Conservation (phyloP, 1,140 invertebrate species). For the Anthonomus grandis region DNA sequence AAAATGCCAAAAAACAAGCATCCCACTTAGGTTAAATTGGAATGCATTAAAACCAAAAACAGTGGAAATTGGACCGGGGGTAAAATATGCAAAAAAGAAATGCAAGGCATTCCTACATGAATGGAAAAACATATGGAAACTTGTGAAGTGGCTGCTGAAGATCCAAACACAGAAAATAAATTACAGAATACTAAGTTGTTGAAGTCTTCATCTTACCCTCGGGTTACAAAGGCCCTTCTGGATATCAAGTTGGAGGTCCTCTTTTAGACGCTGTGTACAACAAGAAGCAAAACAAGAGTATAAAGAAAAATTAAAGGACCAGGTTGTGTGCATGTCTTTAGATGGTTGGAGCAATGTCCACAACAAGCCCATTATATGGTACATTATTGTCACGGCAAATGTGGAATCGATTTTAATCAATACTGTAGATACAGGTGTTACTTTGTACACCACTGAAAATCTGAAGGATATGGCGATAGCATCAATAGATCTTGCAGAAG, state of each 20-base stretch:
- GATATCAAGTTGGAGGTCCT: too few species aligned
- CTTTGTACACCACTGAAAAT: not conserved
- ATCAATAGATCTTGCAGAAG: not conserved
- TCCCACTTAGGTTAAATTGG: not conserved
- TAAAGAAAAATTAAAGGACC: too few species aligned
- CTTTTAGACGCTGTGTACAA: too few species aligned
- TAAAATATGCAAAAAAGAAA: not conserved
- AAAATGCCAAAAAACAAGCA: too few species aligned
- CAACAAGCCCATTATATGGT: not conserved
- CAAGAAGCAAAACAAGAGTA: too few species aligned
- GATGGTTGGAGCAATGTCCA: too few species aligned
- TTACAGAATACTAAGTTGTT: too few species aligned
- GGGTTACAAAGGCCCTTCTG: too few species aligned
- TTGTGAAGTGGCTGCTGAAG: too few species aligned
- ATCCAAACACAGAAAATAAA: too few species aligned
- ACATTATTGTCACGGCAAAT: conserved; percentile 45
- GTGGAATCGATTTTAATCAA: conserved; percentile 57
- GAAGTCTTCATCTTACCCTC: too few species aligned
- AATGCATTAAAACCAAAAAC: not conserved
- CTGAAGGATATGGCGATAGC: not conserved
- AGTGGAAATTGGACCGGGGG: not conserved
- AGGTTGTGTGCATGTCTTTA: too few species aligned
- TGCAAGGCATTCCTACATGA: not conserved
- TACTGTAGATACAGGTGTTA: conserved; percentile 24
- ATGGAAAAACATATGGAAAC: not conserved